Percentiles rank a stretch among this genome's conserved stretches.
These are phyloP conservation scores for Nomada fabriciana DNA, from an alignment of 2,888 invertebrate species.

Conservation along the genomic window DNA sequence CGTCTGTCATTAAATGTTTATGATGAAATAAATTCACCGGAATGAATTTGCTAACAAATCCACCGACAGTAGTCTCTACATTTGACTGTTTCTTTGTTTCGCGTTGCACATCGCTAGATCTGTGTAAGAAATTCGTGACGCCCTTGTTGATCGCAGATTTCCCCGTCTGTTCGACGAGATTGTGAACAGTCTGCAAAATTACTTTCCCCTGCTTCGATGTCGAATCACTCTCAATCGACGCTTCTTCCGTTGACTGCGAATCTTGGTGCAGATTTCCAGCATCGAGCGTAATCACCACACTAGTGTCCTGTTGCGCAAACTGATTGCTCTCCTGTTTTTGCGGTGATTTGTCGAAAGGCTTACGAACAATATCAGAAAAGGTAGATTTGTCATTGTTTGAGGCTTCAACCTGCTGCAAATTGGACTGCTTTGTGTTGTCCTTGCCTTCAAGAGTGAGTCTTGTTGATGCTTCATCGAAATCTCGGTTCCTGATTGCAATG, in stretches of 20 bases:
- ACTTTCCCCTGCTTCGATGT: background rate
- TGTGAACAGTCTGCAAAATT: slow-evolving; percentile 35
- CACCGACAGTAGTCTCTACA: background rate
- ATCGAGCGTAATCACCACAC: too few relatives aligned
- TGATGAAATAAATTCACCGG: background rate
- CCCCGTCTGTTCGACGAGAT: slow-evolving; percentile 37
- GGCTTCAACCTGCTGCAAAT: background rate
- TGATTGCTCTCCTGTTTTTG: background rate
- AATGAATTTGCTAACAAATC: background rate
- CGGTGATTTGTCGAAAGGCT: background rate
- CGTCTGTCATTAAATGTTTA: background rate
- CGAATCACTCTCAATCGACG: background rate
- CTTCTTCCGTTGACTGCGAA: background rate
- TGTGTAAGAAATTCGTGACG: slow-evolving; percentile 33
- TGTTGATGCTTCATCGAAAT: background rate
- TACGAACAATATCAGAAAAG: background rate
- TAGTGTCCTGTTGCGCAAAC: too few relatives aligned
- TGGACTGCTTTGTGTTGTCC: background rate
- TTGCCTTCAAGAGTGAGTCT: background rate
- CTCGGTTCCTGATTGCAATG: background rate
- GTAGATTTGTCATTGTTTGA: background rate
- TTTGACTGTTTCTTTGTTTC: too few relatives aligned
- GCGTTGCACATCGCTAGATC: background rate
- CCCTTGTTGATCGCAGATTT: slow-evolving; percentile 21
- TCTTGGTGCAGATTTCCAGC: background rate